Conservation (phyloP, 2,888 invertebrate species). For the Orthosia incerta region DNA sequence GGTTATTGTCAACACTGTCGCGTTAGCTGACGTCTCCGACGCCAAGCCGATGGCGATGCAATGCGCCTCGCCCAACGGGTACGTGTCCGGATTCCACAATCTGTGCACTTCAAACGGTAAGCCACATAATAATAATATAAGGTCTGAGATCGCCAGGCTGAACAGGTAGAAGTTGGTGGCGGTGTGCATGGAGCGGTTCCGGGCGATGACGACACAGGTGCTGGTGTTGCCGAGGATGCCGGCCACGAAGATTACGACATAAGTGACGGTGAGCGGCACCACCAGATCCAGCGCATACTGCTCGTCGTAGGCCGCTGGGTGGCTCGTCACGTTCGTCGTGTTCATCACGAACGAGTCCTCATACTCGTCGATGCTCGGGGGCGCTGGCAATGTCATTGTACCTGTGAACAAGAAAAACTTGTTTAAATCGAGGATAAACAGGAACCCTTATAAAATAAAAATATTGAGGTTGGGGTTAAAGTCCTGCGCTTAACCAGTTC, state of each 20-base stretch:
- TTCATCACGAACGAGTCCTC: slow-evolving; percentile 75
- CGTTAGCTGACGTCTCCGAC: slow-evolving; percentile 96
- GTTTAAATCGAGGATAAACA: slow-evolving; percentile 34
- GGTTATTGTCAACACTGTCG: slow-evolving; percentile 96
- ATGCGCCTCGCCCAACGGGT: slow-evolving; percentile 94
- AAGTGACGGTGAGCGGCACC: slow-evolving; percentile 93
- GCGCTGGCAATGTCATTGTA: slow-evolving; percentile 71
- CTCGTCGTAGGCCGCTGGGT: slow-evolving; percentile 74
- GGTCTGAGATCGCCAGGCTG: slow-evolving; percentile 94
- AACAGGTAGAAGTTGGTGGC: slow-evolving; percentile 96
- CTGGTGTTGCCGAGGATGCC: slow-evolving; percentile 95
- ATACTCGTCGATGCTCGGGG: slow-evolving; percentile 76
- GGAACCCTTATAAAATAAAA: slow-evolving; percentile 39
- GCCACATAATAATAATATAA: slow-evolving; percentile 94
- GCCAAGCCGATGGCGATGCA: slow-evolving; percentile 94
- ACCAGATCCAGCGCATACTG: slow-evolving; percentile 92
- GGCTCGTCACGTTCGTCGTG: slow-evolving; percentile 76
- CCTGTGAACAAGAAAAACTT: slow-evolving; percentile 75
- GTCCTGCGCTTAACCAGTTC: slow-evolving; percentile 39
- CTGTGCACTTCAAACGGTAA: slow-evolving; percentile 95
- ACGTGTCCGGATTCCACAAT: slow-evolving; percentile 94
- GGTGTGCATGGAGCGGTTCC: slow-evolving; percentile 95
- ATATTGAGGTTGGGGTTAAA: slow-evolving; percentile 33
- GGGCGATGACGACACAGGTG: slow-evolving; percentile 95
- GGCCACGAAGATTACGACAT: slow-evolving; percentile 93